phyloP scores from a whole-genome alignment of 2,113 vertebrate species.

The Globicephala melas region DNA sequence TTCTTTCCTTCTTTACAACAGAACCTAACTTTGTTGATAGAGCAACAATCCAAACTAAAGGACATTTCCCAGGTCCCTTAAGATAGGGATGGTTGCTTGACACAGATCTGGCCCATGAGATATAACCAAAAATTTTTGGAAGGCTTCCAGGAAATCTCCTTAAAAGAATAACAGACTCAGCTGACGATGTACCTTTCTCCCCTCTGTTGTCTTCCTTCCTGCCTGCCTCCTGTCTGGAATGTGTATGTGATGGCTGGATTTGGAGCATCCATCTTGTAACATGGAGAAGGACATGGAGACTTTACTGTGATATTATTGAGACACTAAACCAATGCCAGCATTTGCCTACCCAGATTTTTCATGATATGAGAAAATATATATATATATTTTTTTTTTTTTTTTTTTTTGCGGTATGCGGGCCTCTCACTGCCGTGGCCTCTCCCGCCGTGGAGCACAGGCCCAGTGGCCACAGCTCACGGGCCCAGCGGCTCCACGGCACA shows the following conservation, averaged over 20 bases:
- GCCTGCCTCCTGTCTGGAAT: not conserved
- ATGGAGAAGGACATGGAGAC: not conserved
- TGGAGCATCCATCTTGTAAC: not conserved
- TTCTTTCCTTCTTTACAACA: not conserved
- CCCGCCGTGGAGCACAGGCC: no score
- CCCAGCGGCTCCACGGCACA: fast-evolving
- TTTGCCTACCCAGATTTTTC: not conserved
- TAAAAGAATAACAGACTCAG: not conserved
- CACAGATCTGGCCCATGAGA: not conserved
- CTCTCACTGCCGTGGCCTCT: no score
- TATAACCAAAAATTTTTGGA: not conserved
- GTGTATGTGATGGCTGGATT: not conserved
- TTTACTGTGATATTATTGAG: not conserved
- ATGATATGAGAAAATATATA: not conserved
- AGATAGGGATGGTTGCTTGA: not conserved
- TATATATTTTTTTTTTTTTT: no score
- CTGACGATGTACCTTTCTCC: not conserved
- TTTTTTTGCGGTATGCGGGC: no score
- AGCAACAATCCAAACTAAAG: not conserved
- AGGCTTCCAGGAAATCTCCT: not conserved
- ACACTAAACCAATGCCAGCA: not conserved
- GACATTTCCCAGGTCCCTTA: not conserved
- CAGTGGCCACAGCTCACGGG: no score
- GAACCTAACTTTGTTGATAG: not conserved
- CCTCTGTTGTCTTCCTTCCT: not conserved